Percentiles rank a stretch among this genome's conserved stretches.
These are phyloP conservation scores for Luscinia megarhynchos DNA, from an alignment of 2,797 vertebrate species.

Conservation along the genomic window DNA sequence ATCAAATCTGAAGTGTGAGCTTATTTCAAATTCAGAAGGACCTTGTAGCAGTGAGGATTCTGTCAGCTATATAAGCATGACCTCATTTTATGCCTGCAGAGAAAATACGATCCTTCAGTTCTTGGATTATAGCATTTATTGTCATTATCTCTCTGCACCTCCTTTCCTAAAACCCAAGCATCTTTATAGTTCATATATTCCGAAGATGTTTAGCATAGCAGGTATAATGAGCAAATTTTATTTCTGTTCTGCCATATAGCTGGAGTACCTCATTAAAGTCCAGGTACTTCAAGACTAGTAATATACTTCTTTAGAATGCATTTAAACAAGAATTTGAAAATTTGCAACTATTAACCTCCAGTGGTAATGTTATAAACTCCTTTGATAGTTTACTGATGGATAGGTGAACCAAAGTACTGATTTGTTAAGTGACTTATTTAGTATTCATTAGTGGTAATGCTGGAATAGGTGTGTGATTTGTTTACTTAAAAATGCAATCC, in stretches of 20 bases:
- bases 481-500: background rate
- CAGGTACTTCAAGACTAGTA: background rate
- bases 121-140: slow-evolving; percentile 4
- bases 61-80: background rate
- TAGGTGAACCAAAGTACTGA: background rate
- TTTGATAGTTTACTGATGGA: background rate
- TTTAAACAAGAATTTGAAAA: background rate
- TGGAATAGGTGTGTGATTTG: background rate
- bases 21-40: slow-evolving; percentile 14
- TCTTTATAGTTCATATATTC: background rate
- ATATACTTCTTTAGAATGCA: background rate
- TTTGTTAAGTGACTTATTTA: background rate
- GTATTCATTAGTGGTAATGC: background rate
- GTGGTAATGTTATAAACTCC: background rate
- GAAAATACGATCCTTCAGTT: background rate
- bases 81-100: slow-evolving; percentile 1
- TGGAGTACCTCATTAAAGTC: background rate
- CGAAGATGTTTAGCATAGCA: background rate
- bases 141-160: background rate
- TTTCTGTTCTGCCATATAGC: background rate
- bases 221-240: background rate
- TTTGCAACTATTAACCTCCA: background rate
- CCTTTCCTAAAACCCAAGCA: background rate
- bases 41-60: background rate
- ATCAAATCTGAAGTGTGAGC: slow-evolving; percentile 13